Evolutionary conservation across 2,888 invertebrate species (phyloP).

Genomic region (Patella pellucida): DNA sequence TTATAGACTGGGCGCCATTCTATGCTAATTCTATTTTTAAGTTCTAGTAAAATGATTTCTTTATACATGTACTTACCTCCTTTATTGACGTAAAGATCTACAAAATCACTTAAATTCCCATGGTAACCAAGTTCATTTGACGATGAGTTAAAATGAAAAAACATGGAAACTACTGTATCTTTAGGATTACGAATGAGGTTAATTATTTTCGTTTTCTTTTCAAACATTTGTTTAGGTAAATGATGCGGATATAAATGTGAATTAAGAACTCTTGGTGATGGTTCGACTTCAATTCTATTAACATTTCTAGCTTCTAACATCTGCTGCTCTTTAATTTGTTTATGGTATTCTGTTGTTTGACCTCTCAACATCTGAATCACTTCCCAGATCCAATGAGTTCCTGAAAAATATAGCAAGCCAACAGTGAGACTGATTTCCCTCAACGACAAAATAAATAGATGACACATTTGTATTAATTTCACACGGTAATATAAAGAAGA

Average conservation of each 20-base stretch:
- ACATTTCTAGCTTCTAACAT: constrained; percentile 27
- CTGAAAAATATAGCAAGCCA: constrained; percentile 18
- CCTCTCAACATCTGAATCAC: constrained; percentile 30
- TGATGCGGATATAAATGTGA: constrained; percentile 27
- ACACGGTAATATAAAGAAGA: no score
- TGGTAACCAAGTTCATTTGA: not conserved
- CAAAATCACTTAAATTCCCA: not conserved
- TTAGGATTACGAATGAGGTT: constrained; percentile 34
- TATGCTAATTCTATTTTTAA: no score
- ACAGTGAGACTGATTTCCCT: no score
- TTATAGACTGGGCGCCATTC: no score
- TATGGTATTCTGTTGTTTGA: constrained; percentile 19
- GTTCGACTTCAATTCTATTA: constrained; percentile 15
- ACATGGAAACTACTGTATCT: constrained; percentile 37
- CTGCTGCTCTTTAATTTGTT: constrained; percentile 15
- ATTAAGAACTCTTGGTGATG: constrained; percentile 33
- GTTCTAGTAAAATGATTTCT: no score
- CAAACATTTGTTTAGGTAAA: constrained; percentile 31
- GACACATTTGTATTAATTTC: no score
- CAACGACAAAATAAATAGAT: no score
- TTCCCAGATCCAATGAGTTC: constrained; percentile 42
- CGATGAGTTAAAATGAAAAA: constrained; percentile 18
- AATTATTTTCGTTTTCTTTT: constrained; percentile 34
- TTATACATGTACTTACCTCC: not conserved
- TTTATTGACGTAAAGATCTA: not conserved